Evolutionary conservation across 2,797 vertebrate genomes (phyloP), one percentile per base, ranked within the genome.

Genomic region (Xenopus petersii): DNA sequence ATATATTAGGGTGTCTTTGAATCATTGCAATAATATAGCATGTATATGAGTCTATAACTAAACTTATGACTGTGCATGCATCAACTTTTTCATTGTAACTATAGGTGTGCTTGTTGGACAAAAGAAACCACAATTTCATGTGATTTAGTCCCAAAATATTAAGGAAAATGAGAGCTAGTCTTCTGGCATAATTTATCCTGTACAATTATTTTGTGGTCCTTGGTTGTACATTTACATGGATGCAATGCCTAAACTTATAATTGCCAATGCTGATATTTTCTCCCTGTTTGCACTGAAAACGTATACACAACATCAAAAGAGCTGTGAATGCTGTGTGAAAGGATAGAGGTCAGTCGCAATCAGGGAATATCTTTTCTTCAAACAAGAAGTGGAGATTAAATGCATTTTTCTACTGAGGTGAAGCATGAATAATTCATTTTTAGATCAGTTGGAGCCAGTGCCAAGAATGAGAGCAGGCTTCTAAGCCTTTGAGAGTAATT

Each of bases 321-420:
- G 24, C 12, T 47, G 4, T 4, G 48, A 64, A 26, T 36, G 12
- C 60, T 73, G 46, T 49, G n/a, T 49, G 69, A 60, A 66, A 62
- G 16, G 67, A 46, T 8, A 77, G 64, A 72, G 75, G 75, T 77
- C 75, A 77, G 30, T 67, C 48, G 10, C 59, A 77, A 77, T 77
- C 75, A 69, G 59, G 51, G 62, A 76, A 71, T 65, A 73, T 77
- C 59, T 77, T 77, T 73, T 73, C 65, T 73, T 73, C 69, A 60
- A 77, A 67, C 70, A 77, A 77, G 64, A 63, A 55, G 48, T 72
- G n/a, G 60, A 68, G 58, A 77, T 72, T 72, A 77, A 77, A 77
- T 77, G 59, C 70, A 73, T 68, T 77, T 77, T 77, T 77, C 75
- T 77, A 77, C 69, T 46, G 65, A 77, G 70, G 70, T 77, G 75